A percentile compares a stretch with the other conserved stretches of the same genome.
Evolutionary conservation across 1,140 invertebrate species (phyloP).

Genomic region (Cotesia typhae): DNA sequence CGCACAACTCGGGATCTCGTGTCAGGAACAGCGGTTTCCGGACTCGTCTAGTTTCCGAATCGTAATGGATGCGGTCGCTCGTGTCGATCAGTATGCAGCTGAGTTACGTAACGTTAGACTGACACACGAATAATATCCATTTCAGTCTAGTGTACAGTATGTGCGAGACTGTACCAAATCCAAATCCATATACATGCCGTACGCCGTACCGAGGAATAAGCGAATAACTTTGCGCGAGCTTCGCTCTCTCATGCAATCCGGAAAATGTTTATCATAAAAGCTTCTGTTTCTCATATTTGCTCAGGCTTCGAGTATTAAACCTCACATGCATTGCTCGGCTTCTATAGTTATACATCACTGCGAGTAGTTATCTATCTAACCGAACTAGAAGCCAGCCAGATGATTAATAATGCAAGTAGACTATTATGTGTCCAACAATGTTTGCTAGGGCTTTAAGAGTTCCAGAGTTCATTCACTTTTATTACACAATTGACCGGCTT

Average conservation of each 20-base stretch:
- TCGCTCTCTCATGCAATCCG: neutral
- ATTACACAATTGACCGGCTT: too few relatives aligned
- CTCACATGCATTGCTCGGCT: too few relatives aligned
- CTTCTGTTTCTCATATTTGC: constrained; percentile 32
- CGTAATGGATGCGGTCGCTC: constrained; percentile 34
- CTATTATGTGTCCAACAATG: too few relatives aligned
- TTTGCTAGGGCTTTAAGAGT: too few relatives aligned
- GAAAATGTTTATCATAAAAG: constrained; percentile 41
- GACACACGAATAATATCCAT: constrained; percentile 30
- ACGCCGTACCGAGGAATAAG: too few relatives aligned
- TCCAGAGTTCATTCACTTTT: too few relatives aligned
- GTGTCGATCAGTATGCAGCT: constrained; percentile 37
- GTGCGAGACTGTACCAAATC: neutral
- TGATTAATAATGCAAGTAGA: too few relatives aligned
- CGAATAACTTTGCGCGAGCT: neutral
- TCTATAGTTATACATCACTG: too few relatives aligned
- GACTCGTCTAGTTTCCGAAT: constrained; percentile 37
- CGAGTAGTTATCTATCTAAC: too few relatives aligned
- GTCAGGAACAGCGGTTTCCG: constrained; percentile 35
- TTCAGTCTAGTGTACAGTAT: constrained; percentile 11
- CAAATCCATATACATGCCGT: neutral
- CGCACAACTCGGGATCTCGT: constrained; percentile 22
- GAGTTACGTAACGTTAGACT: constrained; percentile 34
- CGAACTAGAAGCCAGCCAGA: too few relatives aligned
- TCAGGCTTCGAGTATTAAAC: constrained; percentile 36